These are phyloP conservation scores for Galaxea fascicularis DNA, from an alignment of 92 coral and sea anemone genomes.

Conservation along the genomic window DNA sequence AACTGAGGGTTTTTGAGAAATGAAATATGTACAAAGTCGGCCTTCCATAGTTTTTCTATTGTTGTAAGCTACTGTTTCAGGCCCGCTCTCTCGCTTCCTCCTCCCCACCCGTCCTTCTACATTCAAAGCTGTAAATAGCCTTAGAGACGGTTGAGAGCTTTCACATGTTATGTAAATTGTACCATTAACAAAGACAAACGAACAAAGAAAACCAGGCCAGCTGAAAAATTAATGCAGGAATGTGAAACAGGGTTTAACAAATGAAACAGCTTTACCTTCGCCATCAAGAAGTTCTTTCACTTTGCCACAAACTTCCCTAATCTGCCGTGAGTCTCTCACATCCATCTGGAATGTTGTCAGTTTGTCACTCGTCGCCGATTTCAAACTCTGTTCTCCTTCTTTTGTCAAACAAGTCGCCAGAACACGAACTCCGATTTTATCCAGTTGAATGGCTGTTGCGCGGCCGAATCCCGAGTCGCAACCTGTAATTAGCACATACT, in stretches of 20 bases:
- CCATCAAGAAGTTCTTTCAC: slow-evolving; percentile 46
- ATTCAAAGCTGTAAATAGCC: too few species aligned
- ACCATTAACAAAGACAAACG: neutral
- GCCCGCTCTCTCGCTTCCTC: too few species aligned
- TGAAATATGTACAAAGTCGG: too few species aligned
- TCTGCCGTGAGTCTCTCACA: slow-evolving; percentile 51
- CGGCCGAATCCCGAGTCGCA: slow-evolving; percentile 79
- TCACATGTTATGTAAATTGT: too few species aligned
- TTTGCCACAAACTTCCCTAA: slow-evolving; percentile 47
- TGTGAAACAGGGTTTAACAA: too few species aligned
- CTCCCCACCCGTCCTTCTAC: too few species aligned
- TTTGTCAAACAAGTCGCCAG: slow-evolving; percentile 86
- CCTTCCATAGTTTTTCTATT: too few species aligned
- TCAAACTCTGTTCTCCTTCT: slow-evolving; percentile 62
- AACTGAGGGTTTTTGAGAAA: too few species aligned
- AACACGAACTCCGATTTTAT: slow-evolving; percentile 78
- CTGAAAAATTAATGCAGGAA: too few species aligned
- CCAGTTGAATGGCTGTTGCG: slow-evolving; percentile 66
- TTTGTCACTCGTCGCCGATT: slow-evolving; percentile 53
- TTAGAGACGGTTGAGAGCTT: too few species aligned
- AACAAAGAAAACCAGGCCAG: too few species aligned
- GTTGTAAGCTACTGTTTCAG: too few species aligned
- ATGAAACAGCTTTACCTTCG: slow-evolving; percentile 21
- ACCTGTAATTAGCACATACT: slow-evolving; percentile 67
- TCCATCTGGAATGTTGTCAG: slow-evolving; percentile 60